Conservation (phyloP, 2,888 invertebrate genomes). For the Yponomeuta sedellus region DNA sequence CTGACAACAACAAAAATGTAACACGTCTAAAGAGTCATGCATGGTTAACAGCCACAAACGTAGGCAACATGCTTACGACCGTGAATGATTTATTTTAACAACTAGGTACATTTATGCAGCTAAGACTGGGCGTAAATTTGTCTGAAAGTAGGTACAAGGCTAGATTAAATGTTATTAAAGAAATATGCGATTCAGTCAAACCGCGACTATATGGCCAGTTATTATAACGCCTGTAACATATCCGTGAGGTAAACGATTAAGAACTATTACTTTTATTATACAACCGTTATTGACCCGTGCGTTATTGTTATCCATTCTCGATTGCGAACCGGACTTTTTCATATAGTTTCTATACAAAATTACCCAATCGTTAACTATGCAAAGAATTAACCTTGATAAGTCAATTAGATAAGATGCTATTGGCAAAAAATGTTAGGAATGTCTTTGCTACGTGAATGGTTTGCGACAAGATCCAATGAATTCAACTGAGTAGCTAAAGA, state of each 20-base stretch:
- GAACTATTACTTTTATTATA: constrained; percentile 26
- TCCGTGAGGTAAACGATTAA: constrained; percentile 33
- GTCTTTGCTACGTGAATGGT: not conserved
- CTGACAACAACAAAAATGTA: constrained; percentile 7
- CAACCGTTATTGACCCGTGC: constrained; percentile 27
- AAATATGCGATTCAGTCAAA: not conserved
- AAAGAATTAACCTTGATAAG: not conserved
- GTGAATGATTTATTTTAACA: not conserved
- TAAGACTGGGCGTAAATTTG: not conserved
- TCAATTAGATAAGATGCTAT: not conserved
- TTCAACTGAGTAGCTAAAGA: not conserved
- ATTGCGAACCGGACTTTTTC: not conserved
- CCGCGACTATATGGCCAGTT: not conserved
- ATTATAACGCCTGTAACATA: constrained; percentile 19
- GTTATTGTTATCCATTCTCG: constrained; percentile 11
- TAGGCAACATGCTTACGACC: not conserved
- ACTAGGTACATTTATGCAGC: not conserved
- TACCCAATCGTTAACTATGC: not conserved
- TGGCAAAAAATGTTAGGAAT: not conserved
- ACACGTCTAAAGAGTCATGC: constrained; percentile 6
- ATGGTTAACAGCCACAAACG: constrained; percentile 1
- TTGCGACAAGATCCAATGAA: not conserved
- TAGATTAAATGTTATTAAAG: not conserved
- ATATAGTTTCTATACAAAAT: not conserved
- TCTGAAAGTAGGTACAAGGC: not conserved